phyloP scores from a whole-genome alignment of 2,888 invertebrate species.

The Leptinotarsa rubiginosa region DNA sequence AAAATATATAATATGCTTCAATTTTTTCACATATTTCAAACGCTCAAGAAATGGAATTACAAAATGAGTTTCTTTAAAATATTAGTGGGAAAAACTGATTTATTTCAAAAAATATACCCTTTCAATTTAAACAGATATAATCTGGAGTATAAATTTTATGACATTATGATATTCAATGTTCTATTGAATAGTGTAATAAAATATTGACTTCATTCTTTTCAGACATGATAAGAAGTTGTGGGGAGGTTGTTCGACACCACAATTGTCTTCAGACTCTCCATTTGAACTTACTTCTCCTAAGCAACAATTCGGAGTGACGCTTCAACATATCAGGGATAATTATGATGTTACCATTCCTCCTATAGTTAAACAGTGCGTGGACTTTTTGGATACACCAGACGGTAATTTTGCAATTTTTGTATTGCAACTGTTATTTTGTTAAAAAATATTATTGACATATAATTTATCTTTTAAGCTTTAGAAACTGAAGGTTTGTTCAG shows the following conservation, averaged over 20 bases:
- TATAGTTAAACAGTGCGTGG: constrained; percentile 90
- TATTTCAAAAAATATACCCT: too few relatives aligned
- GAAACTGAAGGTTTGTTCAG: constrained; percentile 97
- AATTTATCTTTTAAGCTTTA: constrained; percentile 72
- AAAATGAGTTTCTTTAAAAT: too few relatives aligned
- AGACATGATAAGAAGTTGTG: constrained; percentile 84
- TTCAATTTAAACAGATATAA: too few relatives aligned
- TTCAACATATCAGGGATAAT: constrained; percentile 91
- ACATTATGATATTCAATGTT: background rate
- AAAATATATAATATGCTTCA: too few relatives aligned
- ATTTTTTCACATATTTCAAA: too few relatives aligned
- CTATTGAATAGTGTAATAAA: too few relatives aligned
- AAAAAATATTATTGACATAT: background rate
- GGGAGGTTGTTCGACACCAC: constrained; percentile 49
- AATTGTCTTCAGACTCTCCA: constrained; percentile 44
- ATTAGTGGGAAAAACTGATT: too few relatives aligned
- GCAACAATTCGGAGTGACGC: constrained; percentile 95
- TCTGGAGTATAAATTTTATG: too few relatives aligned
- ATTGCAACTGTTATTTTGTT: background rate
- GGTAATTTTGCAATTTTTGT: constrained; percentile 69
- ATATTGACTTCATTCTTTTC: constrained; percentile 44
- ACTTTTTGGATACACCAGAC: constrained; percentile 89
- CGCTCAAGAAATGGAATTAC: too few relatives aligned
- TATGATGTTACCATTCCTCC: constrained; percentile 91
- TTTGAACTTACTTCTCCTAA: constrained; percentile 68